Base-by-base conservation (phyloP, 2,113 vertebrate species). In the Alligator sinensis region DNA sequence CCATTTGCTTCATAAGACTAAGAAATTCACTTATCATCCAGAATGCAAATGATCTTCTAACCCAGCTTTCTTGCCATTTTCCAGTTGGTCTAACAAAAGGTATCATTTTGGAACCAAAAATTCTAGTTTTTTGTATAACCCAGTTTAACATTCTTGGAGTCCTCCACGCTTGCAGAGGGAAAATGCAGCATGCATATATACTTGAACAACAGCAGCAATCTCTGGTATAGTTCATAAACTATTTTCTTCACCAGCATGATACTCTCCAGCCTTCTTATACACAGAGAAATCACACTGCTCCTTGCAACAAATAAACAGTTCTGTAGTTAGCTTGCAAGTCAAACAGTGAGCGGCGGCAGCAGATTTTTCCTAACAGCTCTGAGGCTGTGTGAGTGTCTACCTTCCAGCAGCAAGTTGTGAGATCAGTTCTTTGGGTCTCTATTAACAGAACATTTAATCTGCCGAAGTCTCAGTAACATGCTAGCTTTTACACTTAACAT, bases 311-410 rank as follows among this genome's bases (percentile, higher is more conserved):
- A 62, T 86, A 54, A 64, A 57, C 16, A 82, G 24, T 57, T 62
- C 59, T 4, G 0, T 7, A 0, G 0, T 18, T 12, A 80, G 5
- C 1, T 15, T 47, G 47, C 47, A 47, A 47, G 47, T 47, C 47
- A 47, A 7, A 47, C 9, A 47, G 47, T 47, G 58, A 25, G 30
- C 6, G 78, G 38, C 64, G 55, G 77, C 85, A 21, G 38, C 9
- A 95, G 62, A 62, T 47, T 47, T 47, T 47, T 47, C 47, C 47
- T 47, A 47, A 47, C 8, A 9, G 47, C 18, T 34, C 19, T 19
- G 2, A 47, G 21, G 70, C 22, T 74, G 34, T 74, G 38, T 24
- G 34, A 47, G 34, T 4, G 3, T 47, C 34, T 47, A 38, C 34
- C 5, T 2, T 64, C 78, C 64, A 80, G 83, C 54, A 15, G 25